Conservation (phyloP, 2,113 vertebrate genomes). For the Menura novaehollandiae region DNA sequence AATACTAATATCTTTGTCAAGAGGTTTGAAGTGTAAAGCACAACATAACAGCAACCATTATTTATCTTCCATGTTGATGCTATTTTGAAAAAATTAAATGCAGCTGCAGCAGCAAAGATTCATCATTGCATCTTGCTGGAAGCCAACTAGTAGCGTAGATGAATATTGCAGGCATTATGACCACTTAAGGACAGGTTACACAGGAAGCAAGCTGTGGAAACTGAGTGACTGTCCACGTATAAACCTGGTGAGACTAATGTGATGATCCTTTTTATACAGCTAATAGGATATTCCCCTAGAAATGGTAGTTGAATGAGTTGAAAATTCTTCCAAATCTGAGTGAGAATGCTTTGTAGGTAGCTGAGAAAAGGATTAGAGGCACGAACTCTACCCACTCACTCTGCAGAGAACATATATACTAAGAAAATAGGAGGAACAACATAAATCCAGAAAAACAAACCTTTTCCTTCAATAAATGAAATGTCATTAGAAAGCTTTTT, state of each 20-base stretch:
- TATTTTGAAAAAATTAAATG: background rate
- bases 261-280: background rate
- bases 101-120: background rate
- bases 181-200: background rate
- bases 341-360: background rate
- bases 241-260: background rate
- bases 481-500: background rate
- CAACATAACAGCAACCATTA: background rate
- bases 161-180: background rate
- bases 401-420: background rate
- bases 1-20: background rate
- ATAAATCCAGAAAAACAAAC: background rate
- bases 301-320: background rate
- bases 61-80: background rate
- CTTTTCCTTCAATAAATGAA: background rate
- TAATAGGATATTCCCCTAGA: background rate
- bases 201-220: background rate
- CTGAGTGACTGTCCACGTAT: background rate
- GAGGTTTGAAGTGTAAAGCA: background rate
- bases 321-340: background rate
- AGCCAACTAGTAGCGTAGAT: background rate
- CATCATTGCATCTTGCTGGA: background rate
- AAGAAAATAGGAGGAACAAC: background rate
- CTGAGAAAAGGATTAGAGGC: background rate
- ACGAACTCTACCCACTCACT: background rate